Base-by-base conservation (phyloP, 1,140 invertebrate genomes). In the Bombus impatiens region DNA sequence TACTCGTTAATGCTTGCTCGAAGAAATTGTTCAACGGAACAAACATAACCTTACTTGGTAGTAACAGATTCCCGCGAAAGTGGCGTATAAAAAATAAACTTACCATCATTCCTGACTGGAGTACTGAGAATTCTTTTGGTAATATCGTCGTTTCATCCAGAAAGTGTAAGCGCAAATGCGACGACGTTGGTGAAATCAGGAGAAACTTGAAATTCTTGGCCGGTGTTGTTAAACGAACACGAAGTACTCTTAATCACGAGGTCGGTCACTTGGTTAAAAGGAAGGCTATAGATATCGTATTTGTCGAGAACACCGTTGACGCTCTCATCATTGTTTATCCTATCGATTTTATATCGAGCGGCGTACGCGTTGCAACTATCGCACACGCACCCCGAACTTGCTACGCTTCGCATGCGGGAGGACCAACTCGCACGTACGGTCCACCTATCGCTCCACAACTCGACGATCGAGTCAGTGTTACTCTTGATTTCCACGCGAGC, bases 401-500 rank as follows among this genome's bases (percentile, higher is more conserved):
- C 79, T 22, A 57, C 71, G 67, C n/a, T 67, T 86, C 87, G 88
- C 84, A 81, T 32, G 88, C 88, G 87, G 88, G 84, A 89, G 88
- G 84, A 89, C 79, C 87, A 78, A 75, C 83, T 59, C 78, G 75
- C 42, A 57, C 79, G 78, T 74, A 70, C 68, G 86, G 86, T 75
- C 76, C 72, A 86, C 84, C 88, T 89, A 87, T 89, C 75, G 88
- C 81, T 85, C 71, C 71, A 62, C 85, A 35, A 74, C 84, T 72
- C 42, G 75, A 81, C 90, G 67, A 78, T 71, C 86, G 82, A 90
- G 88, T 88, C 86, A 90, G 89, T 90, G 86, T 71, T 88, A 82
- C 72, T 89, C 86, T 79, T 82, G 89, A 90, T 90, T 90, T 90
- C 84, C 89, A 67, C 84, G 87, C 84, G 87, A 90, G 87, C 82